phyloP scores from a whole-genome alignment of 2,797 vertebrate species.

The Gadopsis bispinosus region DNA sequence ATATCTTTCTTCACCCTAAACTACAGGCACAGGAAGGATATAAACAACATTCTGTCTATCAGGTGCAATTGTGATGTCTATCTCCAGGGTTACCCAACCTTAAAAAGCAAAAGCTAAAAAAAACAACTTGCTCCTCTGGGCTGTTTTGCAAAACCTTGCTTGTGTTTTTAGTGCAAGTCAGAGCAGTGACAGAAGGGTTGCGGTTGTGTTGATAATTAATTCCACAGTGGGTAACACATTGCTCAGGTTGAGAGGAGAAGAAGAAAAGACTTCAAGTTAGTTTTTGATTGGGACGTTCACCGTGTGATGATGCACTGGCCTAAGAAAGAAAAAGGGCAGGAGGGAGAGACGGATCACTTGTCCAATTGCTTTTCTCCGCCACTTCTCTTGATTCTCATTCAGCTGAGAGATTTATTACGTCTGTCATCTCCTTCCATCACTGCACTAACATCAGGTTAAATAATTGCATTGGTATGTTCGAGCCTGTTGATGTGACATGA shows the following conservation, averaged over 20 bases:
- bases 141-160: conserved; percentile 20
- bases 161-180: conserved; percentile 45
- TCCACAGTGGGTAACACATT: conserved; percentile 10
- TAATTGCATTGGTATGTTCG: neutral
- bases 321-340: no score
- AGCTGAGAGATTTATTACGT: conserved; percentile 24
- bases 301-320: neutral
- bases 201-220: conserved; percentile 26
- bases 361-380: neutral
- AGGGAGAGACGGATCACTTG: conserved; percentile 8
- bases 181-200: conserved; percentile 39
- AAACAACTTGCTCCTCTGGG: neutral
- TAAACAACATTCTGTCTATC: neutral
- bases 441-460: conserved; percentile 4
- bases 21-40: neutral
- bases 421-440: conserved; percentile 28
- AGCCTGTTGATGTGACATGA: conserved; percentile 23
- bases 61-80: conserved; percentile 11
- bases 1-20: neutral
- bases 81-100: conserved; percentile 15
- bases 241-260: neutral
- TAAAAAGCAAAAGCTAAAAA: conserved; percentile 4
- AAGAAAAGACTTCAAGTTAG: neutral
- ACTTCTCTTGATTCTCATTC: conserved; percentile 22
- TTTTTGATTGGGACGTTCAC: conserved; percentile 19